These are phyloP conservation scores for Megamerina dolium DNA, from an alignment of 2,888 invertebrate genomes.

Conservation along the genomic window DNA sequence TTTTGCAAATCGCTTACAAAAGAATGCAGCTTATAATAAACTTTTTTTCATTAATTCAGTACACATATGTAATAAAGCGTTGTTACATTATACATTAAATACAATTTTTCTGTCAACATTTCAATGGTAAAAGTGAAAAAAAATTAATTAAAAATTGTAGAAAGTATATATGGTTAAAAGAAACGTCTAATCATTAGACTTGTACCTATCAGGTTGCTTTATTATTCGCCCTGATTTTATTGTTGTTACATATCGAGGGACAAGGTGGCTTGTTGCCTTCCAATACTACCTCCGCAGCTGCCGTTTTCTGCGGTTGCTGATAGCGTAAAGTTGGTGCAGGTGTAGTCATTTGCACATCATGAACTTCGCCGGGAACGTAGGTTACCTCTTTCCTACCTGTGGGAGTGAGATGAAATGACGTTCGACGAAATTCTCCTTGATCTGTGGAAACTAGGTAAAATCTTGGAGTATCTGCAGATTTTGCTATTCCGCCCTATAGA, in stretches of 20 bases:
- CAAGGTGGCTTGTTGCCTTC: background rate
- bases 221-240: background rate
- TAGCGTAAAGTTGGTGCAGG: background rate
- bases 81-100: too few relatives aligned
- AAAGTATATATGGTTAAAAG: too few relatives aligned
- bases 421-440: constrained; percentile 3
- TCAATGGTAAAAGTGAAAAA: too few relatives aligned
- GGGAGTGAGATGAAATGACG: background rate
- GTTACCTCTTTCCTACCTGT: background rate
- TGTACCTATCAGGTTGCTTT: background rate
- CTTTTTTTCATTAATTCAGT: too few relatives aligned
- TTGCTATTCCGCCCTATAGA: background rate
- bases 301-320: too few relatives aligned
- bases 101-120: too few relatives aligned
- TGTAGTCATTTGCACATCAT: background rate
- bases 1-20: too few relatives aligned
- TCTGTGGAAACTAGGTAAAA: constrained; percentile 4
- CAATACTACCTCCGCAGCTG: too few relatives aligned
- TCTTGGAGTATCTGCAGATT: constrained; percentile 2
- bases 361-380: constrained; percentile 1
- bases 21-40: too few relatives aligned
- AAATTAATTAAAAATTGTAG: too few relatives aligned
- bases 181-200: too few relatives aligned
- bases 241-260: background rate
- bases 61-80: too few relatives aligned